Percentiles rank a stretch among this genome's conserved stretches.
Evolutionary conservation across 92 coral and sea anemone species (phyloP).

Genomic region (Micromussa lordhowensis): DNA sequence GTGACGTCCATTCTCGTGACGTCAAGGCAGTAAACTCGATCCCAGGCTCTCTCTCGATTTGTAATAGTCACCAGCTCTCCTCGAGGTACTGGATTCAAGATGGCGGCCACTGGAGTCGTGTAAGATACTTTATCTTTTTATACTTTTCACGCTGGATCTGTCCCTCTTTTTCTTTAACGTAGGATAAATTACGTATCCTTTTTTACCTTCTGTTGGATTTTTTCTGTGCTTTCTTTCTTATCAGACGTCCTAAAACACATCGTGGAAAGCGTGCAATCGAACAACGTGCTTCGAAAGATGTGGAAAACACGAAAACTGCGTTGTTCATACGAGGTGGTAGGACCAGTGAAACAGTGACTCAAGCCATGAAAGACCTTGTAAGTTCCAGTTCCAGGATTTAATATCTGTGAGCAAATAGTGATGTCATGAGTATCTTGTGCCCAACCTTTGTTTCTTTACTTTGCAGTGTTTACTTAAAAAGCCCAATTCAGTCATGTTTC

Average conservation of each 20-base stretch:
- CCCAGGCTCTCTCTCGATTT: too few species aligned
- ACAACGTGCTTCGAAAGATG: conserved; percentile 66
- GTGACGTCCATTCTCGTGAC: too few species aligned
- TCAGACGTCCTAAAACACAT: conserved; percentile 90
- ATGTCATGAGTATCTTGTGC: too few species aligned
- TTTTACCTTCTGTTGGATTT: not conserved
- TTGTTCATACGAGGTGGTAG: conserved; percentile 95
- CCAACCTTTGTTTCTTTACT: not conserved
- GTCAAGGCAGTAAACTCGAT: too few species aligned
- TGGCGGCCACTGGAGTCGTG: conserved; percentile 70
- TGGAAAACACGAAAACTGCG: conserved; percentile 91
- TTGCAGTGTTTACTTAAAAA: conserved; percentile 86
- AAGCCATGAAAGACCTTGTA: conserved; percentile 92
- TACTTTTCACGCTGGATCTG: not conserved
- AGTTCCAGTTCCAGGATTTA: conserved; percentile 20
- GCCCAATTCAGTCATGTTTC: conserved; percentile 95
- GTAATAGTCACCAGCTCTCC: conserved; percentile 12
- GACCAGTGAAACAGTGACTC: conserved; percentile 93
- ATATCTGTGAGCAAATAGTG: too few species aligned
- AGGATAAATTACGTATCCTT: not conserved
- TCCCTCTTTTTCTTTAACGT: not conserved
- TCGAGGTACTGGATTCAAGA: conserved; percentile 28
- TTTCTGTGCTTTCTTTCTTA: not conserved
- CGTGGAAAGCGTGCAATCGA: conserved; percentile 89
- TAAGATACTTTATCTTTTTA: conserved; percentile 29